phyloP scores from a whole-genome alignment of 2,797 vertebrate genomes.

The Pogonophryne albipinna region DNA sequence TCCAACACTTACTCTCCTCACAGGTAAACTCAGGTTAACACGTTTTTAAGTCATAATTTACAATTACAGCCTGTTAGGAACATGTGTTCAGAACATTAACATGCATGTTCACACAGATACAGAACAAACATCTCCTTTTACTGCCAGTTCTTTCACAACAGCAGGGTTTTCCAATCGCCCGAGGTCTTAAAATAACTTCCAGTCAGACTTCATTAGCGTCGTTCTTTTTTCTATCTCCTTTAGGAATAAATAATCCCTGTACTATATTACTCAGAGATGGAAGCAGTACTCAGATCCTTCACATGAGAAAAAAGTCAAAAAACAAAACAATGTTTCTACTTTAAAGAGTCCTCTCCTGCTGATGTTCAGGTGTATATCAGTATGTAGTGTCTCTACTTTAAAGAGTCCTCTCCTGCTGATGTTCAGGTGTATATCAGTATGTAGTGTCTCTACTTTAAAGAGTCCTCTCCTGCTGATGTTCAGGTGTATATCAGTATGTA shows the following conservation, averaged over 20 bases:
- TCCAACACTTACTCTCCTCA: background rate
- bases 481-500: too few species aligned
- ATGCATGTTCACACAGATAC: slow-evolving; percentile 16
- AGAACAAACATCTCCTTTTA: slow-evolving; percentile 20
- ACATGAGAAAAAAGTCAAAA: too few species aligned
- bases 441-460: too few species aligned
- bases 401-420: too few species aligned
- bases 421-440: too few species aligned
- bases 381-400: too few species aligned
- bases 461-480: too few species aligned
- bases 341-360: too few species aligned
- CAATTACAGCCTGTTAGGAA: slow-evolving; percentile 2
- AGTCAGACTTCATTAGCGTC: slow-evolving; percentile 56
- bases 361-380: too few species aligned
- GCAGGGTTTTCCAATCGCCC: slow-evolving; percentile 59
- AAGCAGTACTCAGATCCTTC: background rate
- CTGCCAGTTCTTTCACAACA: slow-evolving; percentile 50
- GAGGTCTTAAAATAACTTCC: slow-evolving; percentile 67
- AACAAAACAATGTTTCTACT: too few species aligned
- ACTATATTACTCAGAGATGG: too few species aligned
- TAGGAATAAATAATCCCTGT: background rate
- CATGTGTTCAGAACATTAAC: slow-evolving; percentile 16
- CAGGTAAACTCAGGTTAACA: background rate
- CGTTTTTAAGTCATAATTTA: background rate
- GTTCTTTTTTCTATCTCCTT: slow-evolving; percentile 51